Evolutionary conservation across 92 coral and sea anemone genomes (phyloP).

Genomic region (Epizoanthus stellaris): DNA sequence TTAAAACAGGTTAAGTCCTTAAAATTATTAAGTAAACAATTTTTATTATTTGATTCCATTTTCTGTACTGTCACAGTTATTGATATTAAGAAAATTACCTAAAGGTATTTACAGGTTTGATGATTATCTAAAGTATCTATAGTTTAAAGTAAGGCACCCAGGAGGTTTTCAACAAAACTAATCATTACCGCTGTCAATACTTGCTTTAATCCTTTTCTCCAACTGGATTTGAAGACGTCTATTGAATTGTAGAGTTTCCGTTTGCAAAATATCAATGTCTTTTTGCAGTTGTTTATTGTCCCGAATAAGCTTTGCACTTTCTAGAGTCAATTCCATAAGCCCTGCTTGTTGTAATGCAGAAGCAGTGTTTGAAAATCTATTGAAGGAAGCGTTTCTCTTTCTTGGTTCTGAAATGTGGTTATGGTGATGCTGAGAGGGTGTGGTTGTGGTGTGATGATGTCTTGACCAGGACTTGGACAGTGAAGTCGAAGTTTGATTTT

Average conservation of each 20-base stretch:
- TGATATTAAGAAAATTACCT: too few species aligned
- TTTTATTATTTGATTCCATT: too few species aligned
- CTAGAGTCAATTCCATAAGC: conserved; percentile 78
- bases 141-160: too few species aligned
- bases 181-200: neutral
- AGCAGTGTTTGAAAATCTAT: conserved; percentile 79
- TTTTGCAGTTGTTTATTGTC: conserved; percentile 87
- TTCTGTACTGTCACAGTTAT: too few species aligned
- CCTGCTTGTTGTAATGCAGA: conserved; percentile 88
- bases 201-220: conserved; percentile 66
- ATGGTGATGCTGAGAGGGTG: neutral
- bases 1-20: too few species aligned
- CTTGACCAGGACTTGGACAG: neutral
- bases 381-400: neutral
- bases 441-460: neutral
- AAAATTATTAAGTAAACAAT: too few species aligned
- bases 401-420: neutral
- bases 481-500: neutral
- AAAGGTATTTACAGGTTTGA: too few species aligned
- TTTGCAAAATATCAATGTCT: conserved; percentile 78
- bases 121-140: too few species aligned
- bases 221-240: conserved; percentile 68
- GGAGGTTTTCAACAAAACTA: too few species aligned
- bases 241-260: conserved; percentile 69
- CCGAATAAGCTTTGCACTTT: conserved; percentile 81